A percentile compares a stretch with the other conserved stretches of the same genome.
phyloP scores from a whole-genome alignment of 2,113 vertebrate genomes.

The Rhinoderma darwinii region DNA sequence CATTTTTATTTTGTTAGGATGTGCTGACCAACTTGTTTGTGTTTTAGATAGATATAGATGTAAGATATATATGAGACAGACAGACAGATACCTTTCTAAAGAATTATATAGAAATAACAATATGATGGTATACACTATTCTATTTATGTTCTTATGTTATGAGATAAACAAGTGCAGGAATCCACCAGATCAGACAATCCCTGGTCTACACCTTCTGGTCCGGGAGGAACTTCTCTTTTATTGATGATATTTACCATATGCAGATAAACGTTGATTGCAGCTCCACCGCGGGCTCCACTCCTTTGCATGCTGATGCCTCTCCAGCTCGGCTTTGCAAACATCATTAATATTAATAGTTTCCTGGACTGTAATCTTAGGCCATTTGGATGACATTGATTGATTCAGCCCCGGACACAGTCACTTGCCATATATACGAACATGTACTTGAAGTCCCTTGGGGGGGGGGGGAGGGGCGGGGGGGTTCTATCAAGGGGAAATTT shows the following conservation, averaged over 20 bases:
- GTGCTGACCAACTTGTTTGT: too few species aligned
- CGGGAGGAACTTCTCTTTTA: background rate
- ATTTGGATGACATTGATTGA: conserved; percentile 46
- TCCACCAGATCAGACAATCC: background rate
- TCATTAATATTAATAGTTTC: conserved; percentile 45
- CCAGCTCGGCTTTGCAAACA: conserved; percentile 2
- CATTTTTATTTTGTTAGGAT: too few species aligned
- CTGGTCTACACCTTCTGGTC: background rate
- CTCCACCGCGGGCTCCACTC: background rate
- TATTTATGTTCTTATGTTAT: too few species aligned
- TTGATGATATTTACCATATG: conserved; percentile 38
- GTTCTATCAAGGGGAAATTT: background rate
- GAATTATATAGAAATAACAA: too few species aligned
- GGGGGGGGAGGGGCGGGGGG: background rate
- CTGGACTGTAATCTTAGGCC: conserved; percentile 29
- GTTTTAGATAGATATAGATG: background rate
- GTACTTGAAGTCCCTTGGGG: background rate
- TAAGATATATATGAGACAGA: background rate
- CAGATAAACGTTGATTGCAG: conserved; percentile 18
- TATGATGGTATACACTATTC: too few species aligned
- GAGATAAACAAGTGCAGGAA: too few species aligned
- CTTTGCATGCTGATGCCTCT: background rate
- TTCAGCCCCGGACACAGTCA: conserved; percentile 4
- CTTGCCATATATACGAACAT: background rate
- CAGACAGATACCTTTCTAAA: background rate